Base-by-base conservation (phyloP, 2,113 vertebrate genomes). In the Redunca redunca region DNA sequence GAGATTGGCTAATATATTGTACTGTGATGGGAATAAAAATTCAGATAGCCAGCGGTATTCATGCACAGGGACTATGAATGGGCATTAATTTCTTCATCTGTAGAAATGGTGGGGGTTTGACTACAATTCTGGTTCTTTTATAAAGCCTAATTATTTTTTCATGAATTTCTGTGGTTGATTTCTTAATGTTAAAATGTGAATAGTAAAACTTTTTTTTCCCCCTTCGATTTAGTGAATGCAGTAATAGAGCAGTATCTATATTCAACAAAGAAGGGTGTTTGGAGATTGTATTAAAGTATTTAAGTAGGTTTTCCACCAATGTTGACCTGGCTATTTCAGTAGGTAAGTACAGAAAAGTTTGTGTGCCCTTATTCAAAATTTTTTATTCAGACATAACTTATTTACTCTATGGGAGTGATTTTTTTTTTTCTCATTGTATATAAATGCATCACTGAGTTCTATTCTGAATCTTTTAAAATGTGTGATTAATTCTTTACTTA, bases 251-350 rank as follows among this genome's bases (percentile, higher is more conserved):
- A 0, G 98, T 99, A 12, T 98, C 98, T 33, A 95, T 99, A 97
- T 99, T 99, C 99, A 99, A 99, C 98, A 99, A 99, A 98, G 99
- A 99, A 55, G 99, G 99, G 46, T 99, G 99, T 88, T 98, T 99
- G 98, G 99, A 99, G 88, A 90, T 99, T 98, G 98, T 99, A 6
- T 98, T 99, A 93, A 99, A 98, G 94, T 99, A 98, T 98, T 98
- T 99, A 97, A 99, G 99, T 98, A 99, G 98, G 95, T 99, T 99
- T 98, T 92, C 98, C 43, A 98, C 99, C 21, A 99, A 99, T 43
- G 96, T 99, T 81, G 99, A 99, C 95, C 98, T 99, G 98, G 99
- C 99, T 96, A 98, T 99, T 97, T 99, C 99, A 96, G 99, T 99
- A 98, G 99, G 99, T 99, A 98, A 98, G 99, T 98, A 43, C 52